phyloP scores from a whole-genome alignment of 1,140 invertebrate genomes.

The Copidosoma floridanum region DNA sequence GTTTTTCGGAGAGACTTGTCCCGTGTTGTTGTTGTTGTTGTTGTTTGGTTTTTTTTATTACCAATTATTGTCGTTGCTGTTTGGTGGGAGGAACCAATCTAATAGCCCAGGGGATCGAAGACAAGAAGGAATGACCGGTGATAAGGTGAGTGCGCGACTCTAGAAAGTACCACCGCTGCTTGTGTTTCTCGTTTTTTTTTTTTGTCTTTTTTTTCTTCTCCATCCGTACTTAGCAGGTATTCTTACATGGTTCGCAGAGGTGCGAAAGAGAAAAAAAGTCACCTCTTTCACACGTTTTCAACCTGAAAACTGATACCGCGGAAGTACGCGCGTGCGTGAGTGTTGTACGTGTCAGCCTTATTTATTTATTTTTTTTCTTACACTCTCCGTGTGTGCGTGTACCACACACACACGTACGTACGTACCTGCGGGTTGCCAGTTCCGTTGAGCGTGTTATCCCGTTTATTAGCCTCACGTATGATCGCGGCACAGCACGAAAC shows the following conservation, averaged over 20 bases:
- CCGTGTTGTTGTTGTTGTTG: background rate
- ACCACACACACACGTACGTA: background rate
- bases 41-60: background rate
- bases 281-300: background rate
- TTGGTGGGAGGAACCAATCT: no score
- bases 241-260: background rate
- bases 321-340: no score
- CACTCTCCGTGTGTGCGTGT: background rate
- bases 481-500: no score
- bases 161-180: background rate
- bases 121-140: conserved; percentile 1
- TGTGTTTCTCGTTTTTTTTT: background rate
- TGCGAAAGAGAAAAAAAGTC: background rate
- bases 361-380: no score
- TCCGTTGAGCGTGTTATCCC: background rate
- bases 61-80: no score
- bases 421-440: background rate
- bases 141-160: conserved; percentile 14
- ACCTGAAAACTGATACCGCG: background rate
- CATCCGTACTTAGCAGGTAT: no score
- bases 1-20: background rate
- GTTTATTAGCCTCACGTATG: conserved; percentile 6
- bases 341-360: no score
- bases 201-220: no score
- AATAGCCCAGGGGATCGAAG: no score